phyloP scores from a whole-genome alignment of 92 coral and sea anemone species.

The Palythoa grandis region DNA sequence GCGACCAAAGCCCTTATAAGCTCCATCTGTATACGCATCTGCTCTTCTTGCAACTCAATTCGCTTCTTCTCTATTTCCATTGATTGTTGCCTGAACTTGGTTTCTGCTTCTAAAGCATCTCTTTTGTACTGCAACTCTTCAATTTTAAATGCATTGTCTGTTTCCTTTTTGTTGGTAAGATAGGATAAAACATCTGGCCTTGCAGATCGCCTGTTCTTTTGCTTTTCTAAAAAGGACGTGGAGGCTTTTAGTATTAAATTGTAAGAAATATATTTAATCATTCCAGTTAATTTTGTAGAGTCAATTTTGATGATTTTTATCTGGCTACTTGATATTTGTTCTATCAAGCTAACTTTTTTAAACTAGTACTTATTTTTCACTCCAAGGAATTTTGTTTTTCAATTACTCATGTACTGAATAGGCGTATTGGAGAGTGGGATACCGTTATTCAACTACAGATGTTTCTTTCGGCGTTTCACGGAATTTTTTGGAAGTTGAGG shows the following conservation, averaged over 20 bases:
- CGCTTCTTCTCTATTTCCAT: conserved; percentile 60
- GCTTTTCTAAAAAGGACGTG: conserved; percentile 8
- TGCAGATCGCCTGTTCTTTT: neutral
- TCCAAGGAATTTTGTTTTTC: neutral
- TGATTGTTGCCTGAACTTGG: conserved; percentile 54
- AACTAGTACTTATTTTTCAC: neutral
- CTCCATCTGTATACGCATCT: conserved; percentile 61
- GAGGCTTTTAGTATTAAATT: neutral
- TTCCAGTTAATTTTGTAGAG: neutral
- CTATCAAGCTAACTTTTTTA: neutral
- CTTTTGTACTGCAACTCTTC: conserved; percentile 67
- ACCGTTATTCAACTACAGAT: too few relatives aligned
- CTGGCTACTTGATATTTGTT: neutral
- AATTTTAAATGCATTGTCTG: conserved; percentile 40
- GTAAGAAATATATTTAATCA: neutral
- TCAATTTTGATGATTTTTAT: neutral
- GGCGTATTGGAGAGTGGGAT: too few relatives aligned
- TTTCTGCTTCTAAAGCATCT: conserved; percentile 59
- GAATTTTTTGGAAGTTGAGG: too few relatives aligned
- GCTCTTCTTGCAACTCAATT: conserved; percentile 63
- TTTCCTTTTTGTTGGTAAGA: conserved; percentile 62
- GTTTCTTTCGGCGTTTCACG: too few relatives aligned
- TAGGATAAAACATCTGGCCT: conserved; percentile 54
- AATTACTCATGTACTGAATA: neutral
- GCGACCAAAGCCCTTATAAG: conserved; percentile 48